phyloP scores from a whole-genome alignment of 2,888 invertebrate genomes.

The Apotomis turbidana region DNA sequence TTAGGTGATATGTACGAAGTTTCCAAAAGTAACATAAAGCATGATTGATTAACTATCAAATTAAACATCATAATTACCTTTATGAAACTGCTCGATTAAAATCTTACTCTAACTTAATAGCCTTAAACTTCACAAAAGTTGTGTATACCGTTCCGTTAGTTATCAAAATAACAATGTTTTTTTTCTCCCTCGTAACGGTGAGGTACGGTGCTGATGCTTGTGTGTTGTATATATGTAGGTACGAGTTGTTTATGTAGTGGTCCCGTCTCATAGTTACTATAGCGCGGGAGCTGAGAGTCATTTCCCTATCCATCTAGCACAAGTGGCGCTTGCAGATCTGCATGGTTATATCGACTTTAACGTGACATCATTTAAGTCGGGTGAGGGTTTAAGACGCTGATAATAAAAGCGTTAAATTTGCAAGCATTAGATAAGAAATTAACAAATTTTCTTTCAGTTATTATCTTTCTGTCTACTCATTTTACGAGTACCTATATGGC shows the following conservation, averaged over 20 bases:
- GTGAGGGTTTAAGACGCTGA: background rate
- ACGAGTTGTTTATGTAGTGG: slow-evolving; percentile 10
- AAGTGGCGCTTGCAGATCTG: slow-evolving; percentile 19
- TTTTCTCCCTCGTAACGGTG: slow-evolving; percentile 64
- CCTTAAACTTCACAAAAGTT: slow-evolving; percentile 6
- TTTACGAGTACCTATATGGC: slow-evolving; percentile 1
- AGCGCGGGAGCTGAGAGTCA: slow-evolving; percentile 24
- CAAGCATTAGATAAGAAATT: background rate
- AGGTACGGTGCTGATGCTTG: slow-evolving; percentile 56
- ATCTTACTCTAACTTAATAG: background rate
- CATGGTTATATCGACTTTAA: slow-evolving; percentile 8
- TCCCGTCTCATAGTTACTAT: slow-evolving; percentile 18
- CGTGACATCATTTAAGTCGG: background rate
- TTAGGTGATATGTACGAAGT: slow-evolving; percentile 6
- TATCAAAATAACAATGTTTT: slow-evolving; percentile 48
- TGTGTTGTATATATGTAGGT: slow-evolving; percentile 14
- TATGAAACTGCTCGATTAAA: background rate
- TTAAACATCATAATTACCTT: background rate
- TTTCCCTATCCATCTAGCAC: slow-evolving; percentile 27
- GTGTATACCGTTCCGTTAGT: slow-evolving; percentile 35
- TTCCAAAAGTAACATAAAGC: background rate
- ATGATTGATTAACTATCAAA: background rate
- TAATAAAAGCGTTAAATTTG: background rate
- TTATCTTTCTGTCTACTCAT: background rate
- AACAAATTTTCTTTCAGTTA: background rate